phyloP scores from a whole-genome alignment of 2,797 vertebrate genomes.

The Lates japonicus region DNA sequence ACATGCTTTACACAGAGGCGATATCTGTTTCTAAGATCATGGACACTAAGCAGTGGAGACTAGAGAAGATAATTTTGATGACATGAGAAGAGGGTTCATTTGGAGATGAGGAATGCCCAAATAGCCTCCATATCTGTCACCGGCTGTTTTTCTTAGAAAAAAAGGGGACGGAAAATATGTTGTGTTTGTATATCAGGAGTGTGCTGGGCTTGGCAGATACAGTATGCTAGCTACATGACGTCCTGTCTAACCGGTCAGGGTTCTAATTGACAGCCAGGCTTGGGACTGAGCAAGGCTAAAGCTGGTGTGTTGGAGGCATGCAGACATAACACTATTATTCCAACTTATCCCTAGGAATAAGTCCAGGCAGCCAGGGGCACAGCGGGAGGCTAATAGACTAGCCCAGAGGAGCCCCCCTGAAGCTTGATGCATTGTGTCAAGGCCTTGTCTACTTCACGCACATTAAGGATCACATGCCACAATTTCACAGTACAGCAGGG shows the following conservation, averaged over 20 bases:
- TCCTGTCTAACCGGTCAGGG: slow-evolving; percentile 19
- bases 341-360: slow-evolving; percentile 79
- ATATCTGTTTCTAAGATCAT: slow-evolving; percentile 75
- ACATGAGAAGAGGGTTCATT: slow-evolving; percentile 61
- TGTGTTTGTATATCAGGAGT: slow-evolving; percentile 10
- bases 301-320: slow-evolving; percentile 67
- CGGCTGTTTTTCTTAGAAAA: background rate
- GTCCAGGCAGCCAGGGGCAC: slow-evolving; percentile 79
- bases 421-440: slow-evolving; percentile 84
- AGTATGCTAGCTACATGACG: slow-evolving; percentile 11
- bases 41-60: slow-evolving; percentile 64
- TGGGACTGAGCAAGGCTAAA: slow-evolving; percentile 44
- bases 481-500: slow-evolving; percentile 88
- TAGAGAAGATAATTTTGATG: slow-evolving; percentile 62
- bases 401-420: slow-evolving; percentile 77
- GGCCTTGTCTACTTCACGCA: slow-evolving; percentile 88
- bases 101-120: slow-evolving; percentile 54
- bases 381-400: slow-evolving; percentile 85
- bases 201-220: slow-evolving; percentile 6
- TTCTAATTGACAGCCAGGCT: slow-evolving; percentile 72
- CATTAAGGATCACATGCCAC: slow-evolving; percentile 89
- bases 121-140: slow-evolving; percentile 28
- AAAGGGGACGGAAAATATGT: slow-evolving; percentile 9
- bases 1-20: slow-evolving; percentile 49
- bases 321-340: slow-evolving; percentile 76